Base-by-base conservation (phyloP, 2,113 vertebrate genomes). In the Takifugu flavidus region DNA sequence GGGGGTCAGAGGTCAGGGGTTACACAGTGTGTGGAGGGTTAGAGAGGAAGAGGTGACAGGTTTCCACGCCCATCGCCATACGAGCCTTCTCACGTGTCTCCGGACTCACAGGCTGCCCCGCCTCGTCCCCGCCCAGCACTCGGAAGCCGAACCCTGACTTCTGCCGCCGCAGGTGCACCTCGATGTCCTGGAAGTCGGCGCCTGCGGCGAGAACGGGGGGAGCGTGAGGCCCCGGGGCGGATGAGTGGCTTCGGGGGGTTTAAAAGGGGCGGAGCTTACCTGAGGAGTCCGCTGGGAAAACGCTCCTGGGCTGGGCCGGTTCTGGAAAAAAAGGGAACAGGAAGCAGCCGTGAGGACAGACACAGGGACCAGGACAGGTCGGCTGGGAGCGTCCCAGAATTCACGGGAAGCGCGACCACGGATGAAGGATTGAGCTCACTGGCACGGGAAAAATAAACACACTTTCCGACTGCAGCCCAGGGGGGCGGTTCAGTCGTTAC, bases 81-180 rank as follows among this genome's bases (percentile, higher is more conserved):
- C 90, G 84, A 90, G 86, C 90, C 90, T 92, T 92, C 87, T 92
- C 89, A 85, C 86, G 82, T 53, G 88, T 75, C 78, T 91, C 88
- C 80, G 80, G 88, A 98, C 97, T 98, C 89, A 98, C 96, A 86
- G 96, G 95, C 86, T 97, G 96, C 75, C 96, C 96, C 29, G 95
- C 95, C 86, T 99, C 96, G 74, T 99, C 96, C 85, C 97, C 97
- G 63, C 97, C 97, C 55, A 99, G 91, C 79, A 99, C 96, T 77
- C 97, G 92, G 91, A 99, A 99, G 54, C 97, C 97, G 74, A 99
- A 99, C 43, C 97, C 97, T 54, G 96, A 98, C 82, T 98, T 96
- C 91, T 99, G 96, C 67, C 96, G 90, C 63, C 94, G 93, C 87
- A 99, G 92, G 74, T 95, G 93, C 81, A 99, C 95, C 89, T 98